Evolutionary conservation across 1,140 invertebrate genomes (phyloP).

Genomic region (Acarapis woodi): DNA sequence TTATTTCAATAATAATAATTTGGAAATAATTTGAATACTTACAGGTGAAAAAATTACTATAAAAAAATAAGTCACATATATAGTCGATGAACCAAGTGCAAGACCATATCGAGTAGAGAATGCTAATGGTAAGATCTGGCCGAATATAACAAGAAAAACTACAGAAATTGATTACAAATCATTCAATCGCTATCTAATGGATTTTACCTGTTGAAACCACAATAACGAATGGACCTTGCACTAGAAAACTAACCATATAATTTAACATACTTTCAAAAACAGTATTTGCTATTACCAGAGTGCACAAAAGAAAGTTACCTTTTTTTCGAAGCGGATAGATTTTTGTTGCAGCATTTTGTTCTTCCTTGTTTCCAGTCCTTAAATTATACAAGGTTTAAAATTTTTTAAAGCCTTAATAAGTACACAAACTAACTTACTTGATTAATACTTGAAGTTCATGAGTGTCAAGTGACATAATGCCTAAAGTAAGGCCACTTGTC

Average conservation of each 20-base stretch:
- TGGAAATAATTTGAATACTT: conserved; percentile 31
- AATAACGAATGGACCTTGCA: conserved; percentile 90
- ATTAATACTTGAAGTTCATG: conserved; percentile 26
- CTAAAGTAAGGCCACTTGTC: conserved; percentile 81
- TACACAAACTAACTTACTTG: too few relatives aligned
- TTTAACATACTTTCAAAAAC: too few relatives aligned
- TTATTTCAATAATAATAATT: conserved; percentile 76
- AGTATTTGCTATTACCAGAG: too few relatives aligned
- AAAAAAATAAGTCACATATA: conserved; percentile 1
- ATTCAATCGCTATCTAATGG: conserved; percentile 59
- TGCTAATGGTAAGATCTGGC: conserved; percentile 74
- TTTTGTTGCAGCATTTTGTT: conserved; percentile 27
- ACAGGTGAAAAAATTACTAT: neutral
- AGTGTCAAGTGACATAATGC: conserved; percentile 75
- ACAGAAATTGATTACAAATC: conserved; percentile 57
- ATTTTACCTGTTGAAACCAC: conserved; percentile 81
- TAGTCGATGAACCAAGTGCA: conserved; percentile 69
- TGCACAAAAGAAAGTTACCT: conserved; percentile 52
- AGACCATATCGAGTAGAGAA: conserved; percentile 80
- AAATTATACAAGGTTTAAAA: too few relatives aligned
- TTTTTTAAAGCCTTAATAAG: too few relatives aligned
- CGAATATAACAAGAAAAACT: conserved; percentile 72
- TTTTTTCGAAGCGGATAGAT: conserved; percentile 67
- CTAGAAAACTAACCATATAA: conserved; percentile 68
- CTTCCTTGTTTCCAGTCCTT: conserved; percentile 16